Evolutionary conservation across 2,888 invertebrate genomes (phyloP), one percentile per base, ranked within the genome.

Genomic region (Koerneria pararmatus): DNA sequence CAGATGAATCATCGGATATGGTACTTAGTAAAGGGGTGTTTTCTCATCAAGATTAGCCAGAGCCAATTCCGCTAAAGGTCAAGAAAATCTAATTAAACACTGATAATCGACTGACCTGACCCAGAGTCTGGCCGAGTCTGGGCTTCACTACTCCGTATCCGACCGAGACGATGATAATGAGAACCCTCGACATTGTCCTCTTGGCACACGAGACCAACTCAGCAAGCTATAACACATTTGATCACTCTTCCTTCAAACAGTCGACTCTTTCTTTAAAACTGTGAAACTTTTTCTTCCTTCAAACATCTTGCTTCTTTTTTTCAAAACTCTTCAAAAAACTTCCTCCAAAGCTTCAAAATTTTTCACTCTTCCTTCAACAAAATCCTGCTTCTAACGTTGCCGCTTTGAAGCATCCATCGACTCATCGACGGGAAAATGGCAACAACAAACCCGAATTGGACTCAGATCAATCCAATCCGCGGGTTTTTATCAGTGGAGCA

Each of bases 71-170:
- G n/a, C n/a, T n/a, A 41, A n/a, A 41, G n/a, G 46, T 15, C n/a
- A 41, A 41, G 24, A 22, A 11, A 24, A n/a, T 22, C n/a, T 51
- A 8, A 22, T 51, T n/a, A 51, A 51, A 11, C 8, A 22, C 11
- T 27, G 11, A 56, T 53, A 19, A 22, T 53, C 53, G 22, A 15
- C 57, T 51, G 8, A 31, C 57, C 77, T 92, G 89, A 84, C 93
- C 93, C 61, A 95, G 86, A 77, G 92, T 90, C 11, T 91, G 89
- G 31, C 94, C 94, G 46, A 95, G 86, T 24, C 94, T 88, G 0
- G 94, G 94, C 84, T 93, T 94, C 73, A 94, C 93, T 78, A 95
- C 93, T 58, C 95, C 95, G 86, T 93, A 95, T 58, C 95, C 95
- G 58, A 95, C 87, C 71, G 92, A 92, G 69, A 94, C 94, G 67